Conservation (phyloP, 2,888 invertebrate genomes). For the Phytoseiulus persimilis region DNA sequence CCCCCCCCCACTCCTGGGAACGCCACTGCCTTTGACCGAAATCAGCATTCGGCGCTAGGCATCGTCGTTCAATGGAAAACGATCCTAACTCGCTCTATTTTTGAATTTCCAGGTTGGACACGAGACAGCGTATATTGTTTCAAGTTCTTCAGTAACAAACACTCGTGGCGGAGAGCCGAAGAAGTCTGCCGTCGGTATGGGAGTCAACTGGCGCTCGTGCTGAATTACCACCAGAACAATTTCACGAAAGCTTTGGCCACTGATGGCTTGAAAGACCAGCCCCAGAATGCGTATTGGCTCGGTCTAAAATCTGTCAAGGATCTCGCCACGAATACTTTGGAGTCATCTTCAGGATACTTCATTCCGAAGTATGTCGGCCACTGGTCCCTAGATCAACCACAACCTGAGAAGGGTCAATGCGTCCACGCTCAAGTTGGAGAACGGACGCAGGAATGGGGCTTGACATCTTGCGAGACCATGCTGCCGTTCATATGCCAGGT, state of each 20-base stretch:
- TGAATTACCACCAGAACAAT: conserved; percentile 82
- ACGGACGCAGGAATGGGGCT: conserved; percentile 78
- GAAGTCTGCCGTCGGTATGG: conserved; percentile 93
- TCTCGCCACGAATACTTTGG: conserved; percentile 82
- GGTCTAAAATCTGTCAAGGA: conserved; percentile 83
- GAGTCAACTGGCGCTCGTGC: conserved; percentile 82
- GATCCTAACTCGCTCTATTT: conserved; percentile 45
- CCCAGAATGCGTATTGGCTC: conserved; percentile 63
- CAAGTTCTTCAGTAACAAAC: conserved; percentile 87
- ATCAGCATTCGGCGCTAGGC: background rate
- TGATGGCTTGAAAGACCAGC: conserved; percentile 53
- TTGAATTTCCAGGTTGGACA: conserved; percentile 73
- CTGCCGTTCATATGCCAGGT: conserved; percentile 88
- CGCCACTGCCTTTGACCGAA: too few species aligned
- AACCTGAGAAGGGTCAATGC: conserved; percentile 78
- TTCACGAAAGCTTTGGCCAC: conserved; percentile 72
- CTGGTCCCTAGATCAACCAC: conserved; percentile 82
- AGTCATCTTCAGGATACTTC: conserved; percentile 78
- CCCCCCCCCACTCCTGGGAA: too few species aligned
- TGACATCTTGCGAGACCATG: conserved; percentile 85
- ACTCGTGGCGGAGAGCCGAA: conserved; percentile 90
- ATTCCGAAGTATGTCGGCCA: conserved; percentile 86
- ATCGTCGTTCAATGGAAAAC: background rate
- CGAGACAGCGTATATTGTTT: conserved; percentile 81
- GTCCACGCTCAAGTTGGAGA: conserved; percentile 58